These are phyloP conservation scores for Petrophora chlorosata DNA, from an alignment of 2,888 invertebrate genomes.

Conservation along the genomic window DNA sequence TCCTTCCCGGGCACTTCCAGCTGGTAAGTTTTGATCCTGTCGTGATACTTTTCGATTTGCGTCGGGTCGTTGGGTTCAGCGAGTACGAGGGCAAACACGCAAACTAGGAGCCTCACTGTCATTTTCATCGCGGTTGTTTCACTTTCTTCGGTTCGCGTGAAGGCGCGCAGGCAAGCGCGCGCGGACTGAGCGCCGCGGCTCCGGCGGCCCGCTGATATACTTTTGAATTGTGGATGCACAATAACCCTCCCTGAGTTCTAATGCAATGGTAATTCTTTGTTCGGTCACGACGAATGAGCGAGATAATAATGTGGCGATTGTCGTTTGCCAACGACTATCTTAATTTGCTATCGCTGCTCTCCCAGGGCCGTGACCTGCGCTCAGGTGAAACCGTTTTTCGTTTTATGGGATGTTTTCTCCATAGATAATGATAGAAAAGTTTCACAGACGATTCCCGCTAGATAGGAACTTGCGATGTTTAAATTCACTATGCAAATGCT, in stretches of 20 bases:
- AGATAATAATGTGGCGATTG: slow-evolving; percentile 79
- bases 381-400: slow-evolving; percentile 78
- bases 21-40: slow-evolving; percentile 77
- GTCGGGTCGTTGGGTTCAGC: slow-evolving; percentile 60
- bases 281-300: slow-evolving; percentile 79
- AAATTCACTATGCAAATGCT: slow-evolving; percentile 41
- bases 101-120: slow-evolving; percentile 67
- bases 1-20: slow-evolving; percentile 82
- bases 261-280: slow-evolving; percentile 74
- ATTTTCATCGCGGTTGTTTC: slow-evolving; percentile 71
- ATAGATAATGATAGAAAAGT: slow-evolving; percentile 61
- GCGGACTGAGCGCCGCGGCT: slow-evolving; percentile 70
- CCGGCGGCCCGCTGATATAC: slow-evolving; percentile 71
- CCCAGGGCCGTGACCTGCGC: slow-evolving; percentile 74
- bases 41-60: slow-evolving; percentile 64
- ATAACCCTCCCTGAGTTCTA: slow-evolving; percentile 76
- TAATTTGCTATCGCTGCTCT: slow-evolving; percentile 78
- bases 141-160: slow-evolving; percentile 72
- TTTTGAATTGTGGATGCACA: slow-evolving; percentile 77
- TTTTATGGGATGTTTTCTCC: slow-evolving; percentile 73
- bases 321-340: slow-evolving; percentile 72
- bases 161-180: slow-evolving; percentile 65
- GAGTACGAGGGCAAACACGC: slow-evolving; percentile 55
- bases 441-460: slow-evolving; percentile 51
- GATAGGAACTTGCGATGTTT: slow-evolving; percentile 36